Evolutionary conservation across 1,140 invertebrate species (phyloP), one percentile per base, ranked within the genome.

Genomic region (Drosophila bifasciata): DNA sequence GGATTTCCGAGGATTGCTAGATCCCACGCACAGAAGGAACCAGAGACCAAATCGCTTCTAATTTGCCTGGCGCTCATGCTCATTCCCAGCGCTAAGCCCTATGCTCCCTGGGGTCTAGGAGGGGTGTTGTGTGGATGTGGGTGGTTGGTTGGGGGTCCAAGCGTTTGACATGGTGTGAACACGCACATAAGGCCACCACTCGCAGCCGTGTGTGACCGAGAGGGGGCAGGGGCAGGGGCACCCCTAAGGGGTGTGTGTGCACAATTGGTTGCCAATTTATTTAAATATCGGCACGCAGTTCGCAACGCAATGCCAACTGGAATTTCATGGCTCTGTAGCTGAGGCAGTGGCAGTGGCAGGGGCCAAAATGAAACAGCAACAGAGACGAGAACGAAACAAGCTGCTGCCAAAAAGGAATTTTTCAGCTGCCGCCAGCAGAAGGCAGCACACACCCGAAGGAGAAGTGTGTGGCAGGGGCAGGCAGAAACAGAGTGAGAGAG

Each of bases 241-340:
- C n/a, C 32, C 16, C 19, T 45, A 50, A 7, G 32, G 16, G 52
- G 66, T 21, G 62, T 46, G 60, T 64, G 63, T 84, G 76, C 64
- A 78, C 83, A 86, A 88, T 86, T 88, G 81, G 81, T 81, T 85
- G 81, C 77, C 81, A 85, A 86, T 86, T 86, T 86, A 86, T 86
- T 86, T 88, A 88, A 88, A 86, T 86, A 86, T 86, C 81, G 81
- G 81, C 81, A 88, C 73, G 73, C 81, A 88, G 83, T 81, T 88
- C 73, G 81, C 32, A 80, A 77, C 81, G 77, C 81, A 85, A 77
- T 86, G 81, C 77, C 81, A 86, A 86, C 77, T 86, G 83, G 81
- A 86, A 86, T 86, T 76, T 69, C 58, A 86, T 70, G 81, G 51
- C 81, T 74, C 28, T 36, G 32, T 36, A 4, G 28, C 28, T 4